phyloP scores from a whole-genome alignment of 1,140 invertebrate genomes.

The Neodiprion lecontei region DNA sequence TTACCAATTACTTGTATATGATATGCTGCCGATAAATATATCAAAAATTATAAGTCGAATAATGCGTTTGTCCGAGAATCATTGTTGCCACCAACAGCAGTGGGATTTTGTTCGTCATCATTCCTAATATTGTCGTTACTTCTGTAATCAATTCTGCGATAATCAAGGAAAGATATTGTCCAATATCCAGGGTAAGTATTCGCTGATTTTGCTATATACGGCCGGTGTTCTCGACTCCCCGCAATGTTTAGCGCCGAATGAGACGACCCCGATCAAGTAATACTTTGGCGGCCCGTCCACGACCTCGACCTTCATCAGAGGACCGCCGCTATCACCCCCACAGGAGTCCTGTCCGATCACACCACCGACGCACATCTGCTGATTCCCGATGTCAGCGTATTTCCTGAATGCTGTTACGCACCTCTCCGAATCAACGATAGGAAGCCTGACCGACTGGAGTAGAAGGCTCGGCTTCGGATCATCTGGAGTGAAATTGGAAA shows the following conservation, averaged over 20 bases:
- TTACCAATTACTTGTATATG: too few relatives aligned
- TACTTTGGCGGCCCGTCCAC: conserved; percentile 52
- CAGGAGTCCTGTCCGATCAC: conserved; percentile 67
- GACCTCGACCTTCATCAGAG: conserved; percentile 65
- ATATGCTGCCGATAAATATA: too few relatives aligned
- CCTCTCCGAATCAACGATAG: conserved; percentile 52
- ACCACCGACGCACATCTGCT: conserved; percentile 68
- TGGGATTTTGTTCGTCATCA: too few relatives aligned
- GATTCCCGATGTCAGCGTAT: conserved; percentile 51
- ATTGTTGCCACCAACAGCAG: too few relatives aligned
- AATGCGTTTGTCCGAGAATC: too few relatives aligned
- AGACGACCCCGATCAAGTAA: conserved; percentile 71
- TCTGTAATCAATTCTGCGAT: neutral
- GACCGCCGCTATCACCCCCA: conserved; percentile 72
- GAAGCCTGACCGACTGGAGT: conserved; percentile 55
- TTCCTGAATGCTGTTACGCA: conserved; percentile 55
- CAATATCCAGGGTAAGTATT: conserved; percentile 65
- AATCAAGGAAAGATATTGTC: conserved; percentile 44
- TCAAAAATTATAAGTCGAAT: too few relatives aligned
- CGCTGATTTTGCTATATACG: conserved; percentile 64
- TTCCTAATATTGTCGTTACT: too few relatives aligned
- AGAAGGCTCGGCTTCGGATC: conserved; percentile 42
- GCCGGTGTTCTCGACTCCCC: conserved; percentile 58
- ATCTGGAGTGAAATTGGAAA: conserved; percentile 23
- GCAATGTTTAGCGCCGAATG: conserved; percentile 70